Evolutionary conservation across 1,140 invertebrate species (phyloP).

Genomic region (Drosophila pseudoananassae): DNA sequence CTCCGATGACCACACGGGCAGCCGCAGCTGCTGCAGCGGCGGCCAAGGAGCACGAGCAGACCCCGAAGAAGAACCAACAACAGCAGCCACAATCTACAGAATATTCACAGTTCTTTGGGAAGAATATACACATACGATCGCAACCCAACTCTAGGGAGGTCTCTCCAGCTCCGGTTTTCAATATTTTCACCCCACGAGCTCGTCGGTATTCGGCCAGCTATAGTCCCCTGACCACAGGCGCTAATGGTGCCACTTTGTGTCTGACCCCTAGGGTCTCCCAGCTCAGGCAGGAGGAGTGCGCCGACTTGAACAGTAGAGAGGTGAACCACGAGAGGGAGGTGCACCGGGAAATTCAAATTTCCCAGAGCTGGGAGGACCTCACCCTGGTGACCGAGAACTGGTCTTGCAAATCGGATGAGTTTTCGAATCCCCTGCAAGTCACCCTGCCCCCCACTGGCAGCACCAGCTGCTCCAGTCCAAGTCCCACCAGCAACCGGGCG

Average conservation of each 20-base stretch:
- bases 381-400: constrained; percentile 88
- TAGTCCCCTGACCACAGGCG: constrained; percentile 85
- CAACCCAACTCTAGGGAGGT: constrained; percentile 77
- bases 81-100: constrained; percentile 23
- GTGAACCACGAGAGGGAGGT: constrained; percentile 95
- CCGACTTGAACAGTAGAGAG: constrained; percentile 92
- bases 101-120: constrained; percentile 57
- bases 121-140: constrained; percentile 71
- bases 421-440: constrained; percentile 83
- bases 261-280: constrained; percentile 93
- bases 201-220: constrained; percentile 94
- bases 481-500: constrained; percentile 74
- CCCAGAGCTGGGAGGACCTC: constrained; percentile 95
- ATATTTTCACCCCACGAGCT: constrained; percentile 87
- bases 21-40: constrained; percentile 83
- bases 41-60: constrained; percentile 65
- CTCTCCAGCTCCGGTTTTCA: constrained; percentile 85
- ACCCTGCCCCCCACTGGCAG: constrained; percentile 54
- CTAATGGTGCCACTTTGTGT: constrained; percentile 86
- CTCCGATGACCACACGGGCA: constrained; percentile 80
- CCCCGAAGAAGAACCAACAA: constrained; percentile 60
- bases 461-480: constrained; percentile 77
- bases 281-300: constrained; percentile 93
- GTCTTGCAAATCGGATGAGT: constrained; percentile 86
- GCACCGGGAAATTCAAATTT: constrained; percentile 94